Conservation (phyloP, 2,797 vertebrate species). For the Acomys russatus region DNA sequence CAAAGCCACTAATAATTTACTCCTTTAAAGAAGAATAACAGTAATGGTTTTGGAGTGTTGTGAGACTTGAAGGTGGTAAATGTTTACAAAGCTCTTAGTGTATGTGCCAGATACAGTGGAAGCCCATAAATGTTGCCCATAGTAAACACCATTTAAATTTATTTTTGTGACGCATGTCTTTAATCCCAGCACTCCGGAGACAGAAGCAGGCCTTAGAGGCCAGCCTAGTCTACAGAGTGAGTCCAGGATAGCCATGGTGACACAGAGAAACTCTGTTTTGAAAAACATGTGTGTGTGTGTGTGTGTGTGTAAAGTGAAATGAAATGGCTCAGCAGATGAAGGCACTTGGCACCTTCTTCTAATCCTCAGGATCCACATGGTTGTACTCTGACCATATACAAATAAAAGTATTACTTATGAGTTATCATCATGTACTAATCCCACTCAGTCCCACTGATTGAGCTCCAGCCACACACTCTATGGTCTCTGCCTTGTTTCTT, state of each 20-base stretch:
- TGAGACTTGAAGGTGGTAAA: neutral
- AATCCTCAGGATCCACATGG: neutral
- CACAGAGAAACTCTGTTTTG: no score
- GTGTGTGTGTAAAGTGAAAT: no score
- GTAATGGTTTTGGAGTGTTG: neutral
- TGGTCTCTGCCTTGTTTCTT: constrained; percentile 40
- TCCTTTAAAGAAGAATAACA: neutral
- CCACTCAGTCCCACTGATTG: neutral
- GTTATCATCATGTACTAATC: neutral
- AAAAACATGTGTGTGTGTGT: no score
- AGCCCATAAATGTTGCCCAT: constrained; percentile 25
- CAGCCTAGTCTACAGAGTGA: no score
- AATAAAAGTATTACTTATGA: neutral
- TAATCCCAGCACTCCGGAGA: no score
- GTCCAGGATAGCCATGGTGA: no score
- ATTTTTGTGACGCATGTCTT: neutral
- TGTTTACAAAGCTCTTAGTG: constrained; percentile 29
- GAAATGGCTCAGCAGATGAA: neutral
- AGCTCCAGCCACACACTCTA: neutral
- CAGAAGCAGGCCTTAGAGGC: no score
- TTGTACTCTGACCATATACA: neutral
- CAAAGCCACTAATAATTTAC: neutral
- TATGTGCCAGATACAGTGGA: neutral
- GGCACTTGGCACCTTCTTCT: neutral
- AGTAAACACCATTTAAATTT: constrained; percentile 31